Conservation (phyloP, 1,140 invertebrate species). For the Drosophila virilis region DNA sequence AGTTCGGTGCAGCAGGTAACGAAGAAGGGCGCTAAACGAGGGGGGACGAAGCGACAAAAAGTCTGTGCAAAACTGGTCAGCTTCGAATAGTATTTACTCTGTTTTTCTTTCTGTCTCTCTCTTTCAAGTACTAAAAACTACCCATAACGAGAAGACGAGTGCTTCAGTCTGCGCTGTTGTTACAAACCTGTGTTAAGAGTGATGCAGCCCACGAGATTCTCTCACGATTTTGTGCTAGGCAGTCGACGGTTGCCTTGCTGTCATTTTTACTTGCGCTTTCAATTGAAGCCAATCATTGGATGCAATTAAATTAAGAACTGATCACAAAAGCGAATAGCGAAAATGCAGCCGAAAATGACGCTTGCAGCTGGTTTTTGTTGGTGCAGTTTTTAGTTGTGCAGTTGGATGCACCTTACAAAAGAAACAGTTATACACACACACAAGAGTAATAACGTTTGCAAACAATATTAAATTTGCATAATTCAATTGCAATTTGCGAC, state of each 20-base stretch:
- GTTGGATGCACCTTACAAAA: conserved; percentile 5
- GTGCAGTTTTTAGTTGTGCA: neutral
- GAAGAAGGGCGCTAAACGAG: conserved; percentile 18
- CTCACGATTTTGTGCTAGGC: conserved; percentile 29
- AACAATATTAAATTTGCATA: conserved; percentile 24
- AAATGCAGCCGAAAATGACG: neutral
- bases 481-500: conserved; percentile 42
- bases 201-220: conserved; percentile 21
- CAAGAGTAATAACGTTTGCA: neutral
- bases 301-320: conserved; percentile 44
- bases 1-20: conserved; percentile 44
- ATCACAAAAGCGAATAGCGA: conserved; percentile 11
- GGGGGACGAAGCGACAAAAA: conserved; percentile 25
- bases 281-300: conserved; percentile 44
- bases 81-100: conserved; percentile 9
- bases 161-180: conserved; percentile 5
- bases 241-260: conserved; percentile 6
- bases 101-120: neutral
- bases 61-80: conserved; percentile 51
- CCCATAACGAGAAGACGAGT: conserved; percentile 5
- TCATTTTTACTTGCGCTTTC: conserved; percentile 44
- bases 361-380: conserved; percentile 11
- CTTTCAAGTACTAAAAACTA: conserved; percentile 19
- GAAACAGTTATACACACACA: conserved; percentile 7
- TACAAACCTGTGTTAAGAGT: conserved; percentile 47